Base-by-base conservation (phyloP, 2,797 vertebrate species). In the Pangasius djambal region DNA sequence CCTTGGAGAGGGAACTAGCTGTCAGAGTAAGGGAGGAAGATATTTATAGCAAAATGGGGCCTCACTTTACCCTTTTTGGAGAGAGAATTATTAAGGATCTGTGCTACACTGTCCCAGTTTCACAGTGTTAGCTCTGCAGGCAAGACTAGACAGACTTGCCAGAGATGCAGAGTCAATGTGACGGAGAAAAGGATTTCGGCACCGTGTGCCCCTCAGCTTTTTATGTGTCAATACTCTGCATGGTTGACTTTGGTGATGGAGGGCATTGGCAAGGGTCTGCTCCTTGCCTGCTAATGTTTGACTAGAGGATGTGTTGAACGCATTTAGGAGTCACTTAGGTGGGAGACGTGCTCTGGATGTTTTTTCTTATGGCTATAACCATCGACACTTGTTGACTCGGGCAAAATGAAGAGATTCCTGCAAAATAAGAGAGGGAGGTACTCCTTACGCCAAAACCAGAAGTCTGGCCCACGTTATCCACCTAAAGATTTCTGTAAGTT, bases 21-120 rank as follows among this genome's bases (percentile, higher is more conserved):
- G 92, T 93, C 93, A 95, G 95, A 94, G 94, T 93, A 93, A 93
- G 94, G 95, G 95, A 93, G 94, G 93, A 93, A 95, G 94, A 94
- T 97, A 96, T 97, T 96, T 96, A 95, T 97, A 97, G 96, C 96
- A 95, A 93, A 97, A 96, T 95, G 94, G 96, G 96, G 96, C 96
- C 96, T 96, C 95, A 95, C 95, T 95, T 96, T 95, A 96, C 93
- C 95, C 94, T 94, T 96, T 96, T 96, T 95, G 94, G 96, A 95
- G 95, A 95, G 94, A 95, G 96, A 95, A 95, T 95, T 95, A 96
- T 96, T 95, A 96, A 96, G 96, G 95, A 94, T 95, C 92, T 85
- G 94, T 93, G 92, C 92, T 94, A 94, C 94, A 94, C 94, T 92
- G 96, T 96, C 96, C 96, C 95, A 97, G 93, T 95, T 97, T 96